Base-by-base conservation (phyloP, 2,888 invertebrate genomes). In the Diploptera punctata region DNA sequence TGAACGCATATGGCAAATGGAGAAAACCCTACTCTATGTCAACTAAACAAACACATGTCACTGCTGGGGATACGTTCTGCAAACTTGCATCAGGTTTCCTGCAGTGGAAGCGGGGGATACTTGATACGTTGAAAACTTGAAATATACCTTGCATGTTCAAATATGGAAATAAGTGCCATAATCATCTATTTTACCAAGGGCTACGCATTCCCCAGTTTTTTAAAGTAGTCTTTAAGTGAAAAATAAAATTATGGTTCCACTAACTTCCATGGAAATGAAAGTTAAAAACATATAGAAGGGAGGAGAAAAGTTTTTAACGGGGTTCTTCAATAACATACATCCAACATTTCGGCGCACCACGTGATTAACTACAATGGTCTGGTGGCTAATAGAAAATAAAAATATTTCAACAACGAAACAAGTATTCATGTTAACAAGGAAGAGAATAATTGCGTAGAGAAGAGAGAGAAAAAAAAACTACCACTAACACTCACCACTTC, bases 401-500 rank as follows among this genome's bases (percentile, higher is more conserved):
- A 13, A 52, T 52, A 52, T 52, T 52, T 52, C 52, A 52, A 52
- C 21, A 18, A 57, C n/a, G 29, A n/a, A 57, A 57, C 26, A 57
- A 57, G 29, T 29, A n/a, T 3, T 16, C 26, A 65, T 47, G 65
- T 47, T 65, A 65, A 65, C 65, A 47, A 65, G 65, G 65, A 26
- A 44, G 47, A 26, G 26, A 65, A 26, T 44, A 65, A 65, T 65
- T 65, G 65, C 44, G 5, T 24, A 54, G 54, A 24, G 24, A 26
- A 13, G 54, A 16, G 44, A 44, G 24, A 62, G 31, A 62, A 19
- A 31, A 62, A 62, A 65, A 31, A 57, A 13, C 57, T 29, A 31
- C 57, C 26, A 29, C 29, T n/a, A 24, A 29, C 57, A 57, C 29
- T 57, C 57, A 7, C 4, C 5, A 29, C 16, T 31, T 57, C 29